Base-by-base conservation (phyloP, 2,888 invertebrate genomes). In the Athripsodes cinereus region DNA sequence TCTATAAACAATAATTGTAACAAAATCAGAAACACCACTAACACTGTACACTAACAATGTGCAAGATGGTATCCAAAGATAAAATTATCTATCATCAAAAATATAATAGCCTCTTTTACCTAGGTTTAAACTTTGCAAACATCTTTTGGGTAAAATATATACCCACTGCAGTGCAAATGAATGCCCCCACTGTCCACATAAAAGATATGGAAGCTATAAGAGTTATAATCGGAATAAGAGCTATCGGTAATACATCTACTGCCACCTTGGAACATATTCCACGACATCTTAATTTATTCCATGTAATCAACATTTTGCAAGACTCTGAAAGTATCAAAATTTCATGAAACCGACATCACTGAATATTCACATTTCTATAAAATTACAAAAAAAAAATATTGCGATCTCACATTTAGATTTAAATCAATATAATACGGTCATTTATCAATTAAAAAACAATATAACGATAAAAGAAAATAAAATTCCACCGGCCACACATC, bases 211-310 rank as follows among this genome's bases (percentile, higher is more conserved):
- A 72, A n/a, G 73, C 71, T 55, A 73, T 65, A 40, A 73, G 40
- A 22, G 78, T 64, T 62, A 76, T 66, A 53, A 72, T 61, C 54
- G 78, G 78, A 57, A 79, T 65, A 52, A 78, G 70, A 55, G 77
- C 61, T 64, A 75, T 77, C 8, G 78, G 78, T 59, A 76, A 66
- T 60, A 76, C 52, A 68, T 76, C 78, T 59, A 66, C 66, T 55
- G 57, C 53, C 34, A 57, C 21, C 35, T 57, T 57, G 2, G 51
- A 47, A 3, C 44, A 11, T 22, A 57, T 19, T 13, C 51, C 22
- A 18, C 53, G 31, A 57, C 52, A 40, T 40, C 40, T 13, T 13
- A 40, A 40, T n/a, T 40, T 57, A 50, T 57, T 57, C 2, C 56
- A 19, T 26, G 22, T 34, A 16, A 44, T 20, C 22, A 48, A 22